Evolutionary conservation across 2,888 invertebrate species (phyloP), one percentile per base, ranked within the genome.

Genomic region (Toxonevra muliebris): DNA sequence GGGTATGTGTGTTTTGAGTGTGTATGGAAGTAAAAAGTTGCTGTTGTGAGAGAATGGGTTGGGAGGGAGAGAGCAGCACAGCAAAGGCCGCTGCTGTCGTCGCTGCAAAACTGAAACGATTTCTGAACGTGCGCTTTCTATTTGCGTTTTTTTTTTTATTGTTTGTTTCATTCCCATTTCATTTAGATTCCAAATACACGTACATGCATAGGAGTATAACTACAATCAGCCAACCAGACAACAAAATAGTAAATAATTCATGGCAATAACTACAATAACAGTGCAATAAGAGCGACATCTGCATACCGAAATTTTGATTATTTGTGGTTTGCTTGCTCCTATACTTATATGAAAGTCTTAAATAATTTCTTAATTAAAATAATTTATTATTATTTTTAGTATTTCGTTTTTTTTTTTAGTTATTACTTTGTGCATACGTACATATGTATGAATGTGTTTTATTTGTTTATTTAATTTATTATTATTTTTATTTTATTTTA

Each of bases 91-190:
- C 12, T 61, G 54, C 55, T 63, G 54, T 20, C 62, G 54, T 13
- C 54, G 43, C 17, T 50, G 40, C n/a, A 61, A 55, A 30, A 50
- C 12, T 11, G 53, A 58, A 57, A 12, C 55, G 40, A 45, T 11
- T 20, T 48, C 50, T 62, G 63, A 59, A 70, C 70, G 71, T 69
- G 69, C 69, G 69, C 72, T 75, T 73, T 75, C 75, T 75, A 73
- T 73, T 73, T 73, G 70, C 65, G 70, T 69, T 69, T 72, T 64
- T 69, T 73, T 70, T 69, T 70, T 68, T 58, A 61, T 71, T 66
- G 42, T 19, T 1, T 43, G n/a, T 20, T 42, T 54, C 15, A 20
- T 8, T 41, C 41, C n/a, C n/a, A 11, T 19, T n/a, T 17, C n/a
- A 11, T 15, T 12, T 60, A n/a, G 8, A 48, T 45, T 59, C 12